phyloP scores from a whole-genome alignment of 2,113 vertebrate genomes.

The Gymnarchus niloticus region DNA sequence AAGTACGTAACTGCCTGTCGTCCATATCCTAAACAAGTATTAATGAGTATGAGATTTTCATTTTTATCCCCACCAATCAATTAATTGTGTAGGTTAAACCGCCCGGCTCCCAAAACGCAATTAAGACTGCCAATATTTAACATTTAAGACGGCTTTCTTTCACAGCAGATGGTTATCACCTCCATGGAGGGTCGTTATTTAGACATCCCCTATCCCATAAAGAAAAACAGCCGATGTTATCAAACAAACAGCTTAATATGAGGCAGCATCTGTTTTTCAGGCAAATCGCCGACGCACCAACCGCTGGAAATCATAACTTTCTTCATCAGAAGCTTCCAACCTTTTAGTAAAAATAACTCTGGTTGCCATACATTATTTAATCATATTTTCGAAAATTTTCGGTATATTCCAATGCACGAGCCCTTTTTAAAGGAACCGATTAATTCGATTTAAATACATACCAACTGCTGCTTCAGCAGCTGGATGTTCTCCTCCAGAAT shows the following conservation, averaged over 20 bases:
- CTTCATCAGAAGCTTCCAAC: not conserved
- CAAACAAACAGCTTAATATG: not conserved
- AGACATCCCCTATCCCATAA: not conserved
- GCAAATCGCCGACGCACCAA: not conserved
- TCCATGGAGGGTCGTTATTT: not conserved
- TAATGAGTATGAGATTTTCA: too few species aligned
- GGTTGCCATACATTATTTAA: not conserved
- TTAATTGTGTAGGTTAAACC: not conserved
- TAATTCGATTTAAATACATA: conserved; percentile 50
- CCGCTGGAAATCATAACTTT: not conserved
- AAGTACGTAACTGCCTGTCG: too few species aligned
- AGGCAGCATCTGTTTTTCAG: not conserved
- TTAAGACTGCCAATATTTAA: not conserved
- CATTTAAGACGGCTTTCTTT: not conserved
- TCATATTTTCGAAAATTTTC: too few species aligned
- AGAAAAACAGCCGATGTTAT: not conserved
- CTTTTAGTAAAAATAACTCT: not conserved
- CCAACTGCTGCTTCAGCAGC: conserved; percentile 81
- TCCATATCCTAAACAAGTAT: too few species aligned
- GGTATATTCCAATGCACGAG: not conserved
- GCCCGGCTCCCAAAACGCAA: not conserved
- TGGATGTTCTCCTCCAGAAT: conserved; percentile 83
- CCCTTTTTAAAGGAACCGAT: not conserved
- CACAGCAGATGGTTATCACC: not conserved
- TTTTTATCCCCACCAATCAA: too few species aligned